Base-by-base conservation (phyloP, 2,888 invertebrate genomes). In the Melinaea menophilus region DNA sequence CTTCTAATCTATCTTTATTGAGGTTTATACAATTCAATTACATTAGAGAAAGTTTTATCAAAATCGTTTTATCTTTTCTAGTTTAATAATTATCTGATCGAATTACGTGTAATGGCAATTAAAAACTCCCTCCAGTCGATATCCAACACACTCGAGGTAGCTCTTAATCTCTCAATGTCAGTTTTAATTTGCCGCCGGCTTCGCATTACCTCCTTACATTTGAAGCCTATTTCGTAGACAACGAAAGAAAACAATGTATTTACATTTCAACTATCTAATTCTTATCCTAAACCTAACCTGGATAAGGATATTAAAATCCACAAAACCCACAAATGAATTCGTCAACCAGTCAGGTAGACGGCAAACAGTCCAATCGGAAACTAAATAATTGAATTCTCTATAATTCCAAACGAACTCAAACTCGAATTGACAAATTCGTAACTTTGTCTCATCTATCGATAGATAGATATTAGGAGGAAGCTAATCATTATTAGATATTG, bases 401-500 rank as follows among this genome's bases (percentile, higher is more conserved):
- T 77, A 76, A 77, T 78, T 77, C 73, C 68, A 71, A 73, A 74
- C 75, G 73, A 76, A 78, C 76, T 78, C 85, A 83, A 85, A 89
- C 81, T 86, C 78, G 81, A 79, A 88, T 88, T 87, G 88, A 88
- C 86, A 84, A 87, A 86, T 86, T 84, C 80, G 55, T 34, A 66
- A 64, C 73, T 61, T 69, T 71, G 66, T 64, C 61, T 68, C 67
- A 63, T 70, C 69, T 74, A 77, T 82, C 76, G 74, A 87, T 86
- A 86, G 84, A 81, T 86, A 88, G 88, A 88, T 88, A 86, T 81
- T 79, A 75, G 75, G 72, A 74, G 69, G 75, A 61, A 76, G 77
- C 82, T 83, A 88, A 91, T 91, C 90, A 90, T 91, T 91, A 90
- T 90, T 90, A 90, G 88, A 90, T 91, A 90, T 91, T 88, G 90